Evolutionary conservation across 2,888 invertebrate genomes (phyloP).

Genomic region (Drosophila paramelanica): DNA sequence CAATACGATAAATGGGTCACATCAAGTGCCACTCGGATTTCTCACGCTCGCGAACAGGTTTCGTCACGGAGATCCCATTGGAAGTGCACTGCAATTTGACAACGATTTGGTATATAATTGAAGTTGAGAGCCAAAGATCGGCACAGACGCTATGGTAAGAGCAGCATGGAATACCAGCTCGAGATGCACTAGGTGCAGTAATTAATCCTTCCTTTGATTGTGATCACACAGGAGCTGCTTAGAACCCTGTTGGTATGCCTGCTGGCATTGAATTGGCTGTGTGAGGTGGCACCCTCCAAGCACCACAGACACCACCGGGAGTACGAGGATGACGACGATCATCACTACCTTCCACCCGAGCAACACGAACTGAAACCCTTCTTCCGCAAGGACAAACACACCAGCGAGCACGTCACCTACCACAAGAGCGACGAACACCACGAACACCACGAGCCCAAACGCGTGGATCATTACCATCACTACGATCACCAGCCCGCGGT

Average conservation of each 20-base stretch:
- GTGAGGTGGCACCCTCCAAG: constrained; percentile 58
- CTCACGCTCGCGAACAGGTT: constrained; percentile 75
- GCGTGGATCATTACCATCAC: constrained; percentile 73
- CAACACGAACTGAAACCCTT: constrained; percentile 40
- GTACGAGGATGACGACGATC: constrained; percentile 51
- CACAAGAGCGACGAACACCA: constrained; percentile 61
- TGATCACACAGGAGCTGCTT: constrained; percentile 36
- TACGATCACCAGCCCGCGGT: constrained; percentile 65
- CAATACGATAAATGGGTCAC: constrained; percentile 68
- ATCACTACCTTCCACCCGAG: constrained; percentile 60
- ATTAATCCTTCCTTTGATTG: background rate
- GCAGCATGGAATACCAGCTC: background rate
- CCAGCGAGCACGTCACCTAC: constrained; percentile 60
- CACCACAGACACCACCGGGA: constrained; percentile 51
- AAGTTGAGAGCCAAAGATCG: constrained; percentile 24
- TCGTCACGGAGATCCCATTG: constrained; percentile 18
- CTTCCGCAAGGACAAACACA: constrained; percentile 62
- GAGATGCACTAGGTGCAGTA: background rate
- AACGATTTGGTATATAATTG: constrained; percentile 61
- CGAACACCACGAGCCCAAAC: constrained; percentile 62
- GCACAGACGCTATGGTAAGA: constrained; percentile 64
- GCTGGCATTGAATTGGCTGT: constrained; percentile 41
- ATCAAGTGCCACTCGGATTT: constrained; percentile 47
- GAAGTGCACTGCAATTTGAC: constrained; percentile 35
- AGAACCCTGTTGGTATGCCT: constrained; percentile 46